Evolutionary conservation across 2,888 invertebrate genomes (phyloP), one percentile per base, ranked within the genome.

Genomic region (Prenolepis imparis): DNA sequence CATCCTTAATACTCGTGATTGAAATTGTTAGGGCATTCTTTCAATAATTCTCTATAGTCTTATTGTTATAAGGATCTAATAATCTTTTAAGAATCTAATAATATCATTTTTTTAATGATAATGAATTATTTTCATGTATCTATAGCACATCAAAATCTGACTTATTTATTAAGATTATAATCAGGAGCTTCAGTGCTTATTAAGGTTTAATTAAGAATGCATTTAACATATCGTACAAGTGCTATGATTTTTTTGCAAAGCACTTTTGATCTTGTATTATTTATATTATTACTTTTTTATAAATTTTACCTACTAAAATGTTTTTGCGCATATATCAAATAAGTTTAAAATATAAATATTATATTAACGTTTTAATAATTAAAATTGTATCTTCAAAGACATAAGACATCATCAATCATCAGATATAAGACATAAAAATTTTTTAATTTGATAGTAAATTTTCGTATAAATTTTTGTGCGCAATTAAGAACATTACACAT

Each of bases 391-490:
- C n/a, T 52, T 48, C 18, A 36, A 6, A 24, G 3, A 28, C 28
- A n/a, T n/a, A n/a, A n/a, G n/a, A n/a, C n/a, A n/a, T n/a, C n/a
- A n/a, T n/a, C n/a, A n/a, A n/a, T n/a, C 15, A 36, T 36, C 11
- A 3, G 24, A 24, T 6, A 12, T 21, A 11, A 28, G 12, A 9
- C 12, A 12, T 18, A 24, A 57, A 59, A 24, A 59, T 24, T 0
- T 8, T 24, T 0, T 8, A 18, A 24, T 59, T 59, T 3, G 18
- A 72, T 28, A 39, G 57, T 59, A 24, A 39, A n/a, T 39, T 59
- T 39, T 59, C 36, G 11, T 52, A 24, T 39, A 72, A 64, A 64
- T 74, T 18, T n/a, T 48, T 24, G 15, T 0, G 74, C 48, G 74
- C 48, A 18, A 52, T 64, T 36, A 66, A 75, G 24, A 6, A 48